Conservation (phyloP, 1,140 invertebrate genomes). For the Anastatus disparis region DNA sequence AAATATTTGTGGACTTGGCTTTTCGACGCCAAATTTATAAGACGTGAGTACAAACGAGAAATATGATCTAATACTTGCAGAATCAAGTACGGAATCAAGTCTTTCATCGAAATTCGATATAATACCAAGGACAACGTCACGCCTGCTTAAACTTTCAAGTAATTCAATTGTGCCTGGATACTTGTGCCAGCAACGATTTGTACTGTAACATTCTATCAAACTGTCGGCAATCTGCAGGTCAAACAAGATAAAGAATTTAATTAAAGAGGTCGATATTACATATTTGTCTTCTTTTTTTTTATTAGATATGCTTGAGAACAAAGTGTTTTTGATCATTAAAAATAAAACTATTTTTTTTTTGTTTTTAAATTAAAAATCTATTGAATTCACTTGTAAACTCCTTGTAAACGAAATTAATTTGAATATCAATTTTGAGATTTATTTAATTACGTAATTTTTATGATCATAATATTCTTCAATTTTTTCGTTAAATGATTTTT, state of each 20-base stretch:
- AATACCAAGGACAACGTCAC: conserved; percentile 74
- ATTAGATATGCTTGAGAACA: no score
- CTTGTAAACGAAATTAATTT: no score
- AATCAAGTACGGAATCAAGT: conserved; percentile 74
- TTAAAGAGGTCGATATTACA: no score
- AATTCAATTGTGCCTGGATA: conserved; percentile 73
- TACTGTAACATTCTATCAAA: conserved; percentile 70
- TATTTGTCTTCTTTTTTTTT: no score
- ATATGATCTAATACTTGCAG: conserved; percentile 72
- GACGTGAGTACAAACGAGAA: conserved; percentile 87
- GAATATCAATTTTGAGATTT: no score
- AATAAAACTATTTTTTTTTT: no score
- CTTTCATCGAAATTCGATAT: conserved; percentile 91
- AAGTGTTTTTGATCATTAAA: no score
- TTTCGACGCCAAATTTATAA: conserved; percentile 77
- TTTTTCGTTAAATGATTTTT: no score
- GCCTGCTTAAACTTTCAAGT: conserved; percentile 69
- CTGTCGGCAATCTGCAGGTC: conserved; percentile 56
- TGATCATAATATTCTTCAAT: no score
- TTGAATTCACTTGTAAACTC: no score
- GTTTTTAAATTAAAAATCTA: no score
- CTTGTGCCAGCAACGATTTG: conserved; percentile 76
- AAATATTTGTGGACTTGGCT: conserved; percentile 83
- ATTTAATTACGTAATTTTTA: no score
- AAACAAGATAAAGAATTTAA: conserved; percentile 5